Evolutionary conservation across 92 coral and sea anemone genomes (phyloP), one percentile per base, ranked within the genome.

Genomic region (Bergia puertoricense): DNA sequence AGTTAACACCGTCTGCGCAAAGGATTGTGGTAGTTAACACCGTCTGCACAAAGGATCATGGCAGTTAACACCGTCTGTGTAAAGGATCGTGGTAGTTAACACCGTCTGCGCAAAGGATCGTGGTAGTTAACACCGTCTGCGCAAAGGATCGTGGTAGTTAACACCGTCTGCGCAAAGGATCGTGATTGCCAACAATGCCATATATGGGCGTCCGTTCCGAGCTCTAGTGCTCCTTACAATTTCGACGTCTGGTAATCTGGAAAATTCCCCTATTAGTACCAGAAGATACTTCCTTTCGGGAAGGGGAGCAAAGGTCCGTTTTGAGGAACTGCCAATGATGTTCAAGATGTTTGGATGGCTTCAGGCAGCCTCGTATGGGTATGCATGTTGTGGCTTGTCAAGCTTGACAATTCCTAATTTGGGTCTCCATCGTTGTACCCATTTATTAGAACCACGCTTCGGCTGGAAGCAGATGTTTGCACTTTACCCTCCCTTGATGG

Each of bases 391-490:
- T 79, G 30, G 69, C 22, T 38, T 79, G 83, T 45, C n/a, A 79
- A 39, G 83, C 83, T 23, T n/a, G 22, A 20, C 69, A 50, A 79
- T 51, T 79, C 6, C 20, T 51, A 1, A 79, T 36, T 50, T 22
- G 39, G 18, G 67, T 79, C 23, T 79, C 45, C 0, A 51, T 69
- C 68, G 23, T 45, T 51, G 46, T 36, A 44, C 45, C 30, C 14
- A 77, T 22, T 5, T 45, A 38, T 43, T 59, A 62, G 37, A 77
- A 20, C 81, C 62, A 77, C 22, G 62, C 77, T 83, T 72, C 44
- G 78, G 76, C 39, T 42, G 66, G 2, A 8, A 84, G 30, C 87
- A 40, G 73, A 38, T 81, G 86, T 30, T 54, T 81, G 86, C 86
- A 57, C 23, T 81, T 81, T 22, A 30, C 78, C 40, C 68, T 54